Base-by-base conservation (phyloP, 2,113 vertebrate species). In the Lutjanus erythropterus region DNA sequence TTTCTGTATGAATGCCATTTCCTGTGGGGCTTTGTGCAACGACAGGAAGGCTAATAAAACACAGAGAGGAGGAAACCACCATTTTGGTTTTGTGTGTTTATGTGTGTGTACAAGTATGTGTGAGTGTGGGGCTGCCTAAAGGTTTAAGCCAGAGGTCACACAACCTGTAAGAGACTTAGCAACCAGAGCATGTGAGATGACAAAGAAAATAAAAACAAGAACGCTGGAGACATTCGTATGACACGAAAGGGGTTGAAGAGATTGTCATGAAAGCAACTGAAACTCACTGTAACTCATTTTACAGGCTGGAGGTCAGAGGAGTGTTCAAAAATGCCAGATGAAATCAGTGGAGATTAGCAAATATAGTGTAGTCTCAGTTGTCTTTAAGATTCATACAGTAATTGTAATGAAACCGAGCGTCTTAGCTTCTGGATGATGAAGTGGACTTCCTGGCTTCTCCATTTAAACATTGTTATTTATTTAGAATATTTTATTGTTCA, bases 31-130 rank as follows among this genome's bases (percentile, higher is more conserved):
- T 90, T 85, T 19, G 55, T 65, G 83, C 82, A 69, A 83, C 91
- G 84, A 94, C 94, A 95, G 94, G 93, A 94, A 94, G 88, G 59
- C 84, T 85, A 94, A 94, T 91, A 91, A 91, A 92, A 91, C 75
- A 83, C 53, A 55, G 79, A 89, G 55, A 87, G 47, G 80, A 93
- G 93, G 94, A 95, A 94, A 93, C 90, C 59, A 82, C 90, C 64
- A 49, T 86, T 94, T 81, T 72, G 81, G 84, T 83, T 88, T 55
- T 69, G 78, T 66, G 81, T 74, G 64, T 50, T 9, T 53, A 44
- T 31, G 77, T 66, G 60, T 42, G 70, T 60, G 37, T 27, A 47
- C 12, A 15, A 29, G 12, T 39, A 55, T 25, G 70, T 39, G 68
- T 29, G 64, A 50, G 52, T 60, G 59, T 50, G 18, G 49, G 59